phyloP scores from a whole-genome alignment of 2,888 invertebrate genomes.

The Drosophila fungiperda region DNA sequence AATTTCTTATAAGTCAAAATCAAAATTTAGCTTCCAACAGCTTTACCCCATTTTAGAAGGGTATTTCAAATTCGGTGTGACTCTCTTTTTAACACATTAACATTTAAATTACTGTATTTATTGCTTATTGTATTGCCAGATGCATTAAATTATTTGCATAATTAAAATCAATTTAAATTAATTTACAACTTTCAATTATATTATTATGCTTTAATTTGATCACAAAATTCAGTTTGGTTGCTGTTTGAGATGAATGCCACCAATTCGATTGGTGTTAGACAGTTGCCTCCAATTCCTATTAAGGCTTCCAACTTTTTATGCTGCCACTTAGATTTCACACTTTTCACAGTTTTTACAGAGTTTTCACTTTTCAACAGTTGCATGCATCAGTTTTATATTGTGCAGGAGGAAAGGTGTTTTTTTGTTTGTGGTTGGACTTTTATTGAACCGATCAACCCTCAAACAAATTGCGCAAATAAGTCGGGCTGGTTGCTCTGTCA shows the following conservation, averaged over 20 bases:
- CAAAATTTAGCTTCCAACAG: neutral
- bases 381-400: slow-evolving; percentile 25
- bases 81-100: neutral
- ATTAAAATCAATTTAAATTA: slow-evolving; percentile 8
- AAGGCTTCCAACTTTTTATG: slow-evolving; percentile 52
- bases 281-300: slow-evolving; percentile 46
- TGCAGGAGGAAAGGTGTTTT: neutral
- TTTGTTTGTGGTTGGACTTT: neutral
- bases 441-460: slow-evolving; percentile 29
- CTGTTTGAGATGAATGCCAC: neutral
- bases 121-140: neutral
- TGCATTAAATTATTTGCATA: neutral
- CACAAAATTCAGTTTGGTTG: neutral
- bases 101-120: neutral
- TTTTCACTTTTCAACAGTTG: slow-evolving; percentile 26
- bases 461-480: slow-evolving; percentile 37
- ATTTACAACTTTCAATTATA: neutral
- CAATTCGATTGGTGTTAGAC: neutral
- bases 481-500: neutral
- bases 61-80: neutral
- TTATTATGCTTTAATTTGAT: neutral
- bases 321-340: slow-evolving; percentile 3
- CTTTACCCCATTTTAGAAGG: rapidly evolving
- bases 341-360: slow-evolving; percentile 10
- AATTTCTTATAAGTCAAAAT: neutral